Evolutionary conservation across 2,113 vertebrate species (phyloP), one percentile per base, ranked within the genome.

Genomic region (Oryzias celebensis): DNA sequence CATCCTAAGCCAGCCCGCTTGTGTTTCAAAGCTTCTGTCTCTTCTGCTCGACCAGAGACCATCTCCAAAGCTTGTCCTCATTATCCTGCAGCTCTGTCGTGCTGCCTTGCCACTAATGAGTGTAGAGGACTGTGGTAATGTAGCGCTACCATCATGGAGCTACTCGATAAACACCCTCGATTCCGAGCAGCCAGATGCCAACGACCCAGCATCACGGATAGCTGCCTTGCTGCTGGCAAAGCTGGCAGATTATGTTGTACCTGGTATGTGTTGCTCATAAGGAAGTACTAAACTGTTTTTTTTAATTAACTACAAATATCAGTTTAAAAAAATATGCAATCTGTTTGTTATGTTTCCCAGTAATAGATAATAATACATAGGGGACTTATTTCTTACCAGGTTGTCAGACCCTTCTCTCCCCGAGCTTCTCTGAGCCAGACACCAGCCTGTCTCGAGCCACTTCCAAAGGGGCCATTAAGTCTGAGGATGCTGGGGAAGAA

Each of bases 1-100:
- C 43, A 99, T 99, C 86, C 91, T 99, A 55, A 98, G 97, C 84
- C 97, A 99, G 82, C 97, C 97, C 41, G 97, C 96, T 22, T 99
- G 97, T n/a, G 96, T 99, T 52, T 99, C 97, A 62, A 99, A 99
- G 73, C 96, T 99, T 2, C 93, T 99, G 36, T 99, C 97, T 0
- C 91, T 99, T 63, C 93, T 99, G 16, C 90, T 99, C 77, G 97
- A 99, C 84, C 97, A 99, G 65, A 93, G 97, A 50, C 97, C 97
- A 0, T 99, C 97, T 20, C 97, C 97, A 56, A 99, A 99, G 84
- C 82, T 99, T 80, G 97, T 99, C 10, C 93, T 99, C 31, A 99
- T 99, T 77, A 98, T 98, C 76, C 94, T 99, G 22, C 97, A 99
- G 84, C 45, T 99, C 42, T 98, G 96, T 75, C 94, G 97, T 44